These are phyloP conservation scores for Venturia canescens DNA, from an alignment of 1,140 invertebrate species.

Conservation along the genomic window DNA sequence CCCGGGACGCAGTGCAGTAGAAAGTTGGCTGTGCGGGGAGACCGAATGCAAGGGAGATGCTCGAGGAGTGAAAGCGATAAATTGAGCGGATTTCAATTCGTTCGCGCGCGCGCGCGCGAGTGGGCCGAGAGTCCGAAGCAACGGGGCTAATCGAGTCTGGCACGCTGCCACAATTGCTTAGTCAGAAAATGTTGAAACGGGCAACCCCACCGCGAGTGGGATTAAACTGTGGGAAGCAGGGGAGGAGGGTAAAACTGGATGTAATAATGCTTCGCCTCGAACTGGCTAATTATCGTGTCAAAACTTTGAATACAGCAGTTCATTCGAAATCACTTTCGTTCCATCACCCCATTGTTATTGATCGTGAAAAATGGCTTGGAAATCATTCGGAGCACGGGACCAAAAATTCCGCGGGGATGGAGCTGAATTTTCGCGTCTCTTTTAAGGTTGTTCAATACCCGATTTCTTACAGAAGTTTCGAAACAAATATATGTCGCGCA, in stretches of 20 bases:
- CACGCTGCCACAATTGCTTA: constrained; percentile 18
- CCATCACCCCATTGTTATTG: no score
- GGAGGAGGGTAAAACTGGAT: not conserved
- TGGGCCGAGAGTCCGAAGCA: not conserved
- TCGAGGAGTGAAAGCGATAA: constrained; percentile 10
- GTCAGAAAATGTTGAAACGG: not conserved
- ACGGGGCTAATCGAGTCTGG: constrained; percentile 27
- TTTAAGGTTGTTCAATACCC: no score
- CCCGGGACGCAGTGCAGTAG: constrained; percentile 22
- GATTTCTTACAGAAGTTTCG: no score
- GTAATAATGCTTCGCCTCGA: not conserved
- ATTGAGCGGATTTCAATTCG: constrained; percentile 33
- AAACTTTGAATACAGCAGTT: not conserved
- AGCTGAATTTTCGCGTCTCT: no score
- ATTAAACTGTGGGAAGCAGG: not conserved
- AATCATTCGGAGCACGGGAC: no score
- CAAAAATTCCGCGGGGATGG: no score
- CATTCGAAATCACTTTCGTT: no score
- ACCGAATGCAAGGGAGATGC: not conserved
- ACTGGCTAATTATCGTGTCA: constrained; percentile 8
- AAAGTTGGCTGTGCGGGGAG: constrained; percentile 3
- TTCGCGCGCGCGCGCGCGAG: no score
- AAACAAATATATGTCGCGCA: no score
- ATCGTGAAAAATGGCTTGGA: no score
- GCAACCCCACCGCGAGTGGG: not conserved